phyloP scores from a whole-genome alignment of 2,797 vertebrate genomes.

The Rhabdomys pumilio region DNA sequence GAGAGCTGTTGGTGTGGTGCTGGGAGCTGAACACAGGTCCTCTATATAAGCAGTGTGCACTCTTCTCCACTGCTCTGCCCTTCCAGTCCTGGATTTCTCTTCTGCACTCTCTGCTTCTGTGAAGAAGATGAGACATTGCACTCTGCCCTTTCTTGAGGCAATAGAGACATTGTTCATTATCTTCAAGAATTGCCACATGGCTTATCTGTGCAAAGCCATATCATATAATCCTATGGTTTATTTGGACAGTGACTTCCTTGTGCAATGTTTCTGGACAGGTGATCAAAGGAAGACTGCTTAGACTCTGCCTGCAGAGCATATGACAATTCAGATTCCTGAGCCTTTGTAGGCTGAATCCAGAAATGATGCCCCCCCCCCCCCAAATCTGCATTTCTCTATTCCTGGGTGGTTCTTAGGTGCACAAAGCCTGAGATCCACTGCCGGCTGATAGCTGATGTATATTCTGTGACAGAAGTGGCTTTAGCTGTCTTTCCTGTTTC shows the following conservation, averaged over 20 bases:
- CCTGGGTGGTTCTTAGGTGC: not conserved
- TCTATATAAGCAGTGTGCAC: not conserved
- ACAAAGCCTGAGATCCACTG: not conserved
- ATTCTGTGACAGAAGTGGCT: not conserved
- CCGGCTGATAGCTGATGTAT: not conserved
- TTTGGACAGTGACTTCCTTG: constrained; percentile 39
- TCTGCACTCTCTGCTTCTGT: constrained; percentile 7
- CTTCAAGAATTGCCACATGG: not conserved
- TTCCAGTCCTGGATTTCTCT: constrained; percentile 2
- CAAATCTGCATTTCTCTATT: constrained; percentile 9
- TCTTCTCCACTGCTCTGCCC: not conserved
- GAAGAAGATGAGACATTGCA: not conserved
- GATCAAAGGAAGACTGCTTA: constrained; percentile 30
- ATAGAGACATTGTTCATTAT: constrained; percentile 25
- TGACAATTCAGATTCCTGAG: constrained; percentile 41
- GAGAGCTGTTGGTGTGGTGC: not conserved
- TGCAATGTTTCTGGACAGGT: constrained; percentile 6
- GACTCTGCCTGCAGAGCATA: not conserved
- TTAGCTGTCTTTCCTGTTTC: not conserved
- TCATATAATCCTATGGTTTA: not conserved
- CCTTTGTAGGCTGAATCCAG: constrained; percentile 8
- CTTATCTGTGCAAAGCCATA: constrained; percentile 17
- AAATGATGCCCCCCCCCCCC: not conserved
- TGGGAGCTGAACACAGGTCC: not conserved
- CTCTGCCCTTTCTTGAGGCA: constrained; percentile 28